Evolutionary conservation across 2,113 vertebrate species (phyloP).

Genomic region (Neodontobutis hainanensis): DNA sequence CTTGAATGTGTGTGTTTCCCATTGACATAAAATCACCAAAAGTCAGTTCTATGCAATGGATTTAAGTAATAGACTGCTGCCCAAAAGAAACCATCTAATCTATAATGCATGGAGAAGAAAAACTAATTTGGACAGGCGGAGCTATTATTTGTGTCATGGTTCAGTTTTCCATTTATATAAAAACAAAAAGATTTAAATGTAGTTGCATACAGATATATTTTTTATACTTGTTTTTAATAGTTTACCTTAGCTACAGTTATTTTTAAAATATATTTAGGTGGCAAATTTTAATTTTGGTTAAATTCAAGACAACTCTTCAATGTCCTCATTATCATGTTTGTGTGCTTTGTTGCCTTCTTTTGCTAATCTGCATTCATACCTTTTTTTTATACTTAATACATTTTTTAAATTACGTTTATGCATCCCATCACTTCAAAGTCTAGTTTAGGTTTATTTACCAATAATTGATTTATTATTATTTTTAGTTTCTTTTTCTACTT

Average conservation of each 20-base stretch:
- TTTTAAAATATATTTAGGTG: too few relatives aligned
- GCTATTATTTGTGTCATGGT: too few relatives aligned
- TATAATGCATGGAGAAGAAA: too few relatives aligned
- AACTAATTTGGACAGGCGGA: too few relatives aligned
- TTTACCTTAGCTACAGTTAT: too few relatives aligned
- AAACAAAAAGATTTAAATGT: too few relatives aligned
- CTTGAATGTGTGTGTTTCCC: conserved; percentile 33
- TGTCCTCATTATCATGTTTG: conserved; percentile 62
- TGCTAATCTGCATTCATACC: conserved; percentile 75
- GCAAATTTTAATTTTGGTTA: too few relatives aligned
- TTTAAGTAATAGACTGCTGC: background rate
- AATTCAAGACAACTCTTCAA: conserved; percentile 45
- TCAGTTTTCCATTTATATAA: too few relatives aligned
- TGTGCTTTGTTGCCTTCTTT: conserved; percentile 65
- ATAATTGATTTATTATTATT: background rate
- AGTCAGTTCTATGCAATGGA: conserved; percentile 10
- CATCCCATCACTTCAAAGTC: too few relatives aligned
- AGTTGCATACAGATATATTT: too few relatives aligned
- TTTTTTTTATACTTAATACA: conserved; percentile 5
- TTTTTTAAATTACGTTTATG: too few relatives aligned
- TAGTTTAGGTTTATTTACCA: background rate
- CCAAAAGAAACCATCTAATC: conserved; percentile 8
- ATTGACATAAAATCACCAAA: conserved; percentile 4
- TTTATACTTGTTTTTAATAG: too few relatives aligned
- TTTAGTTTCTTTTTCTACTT: background rate